Conservation (phyloP, 2,797 vertebrate genomes). For the Buphagus erythrorhynchus region DNA sequence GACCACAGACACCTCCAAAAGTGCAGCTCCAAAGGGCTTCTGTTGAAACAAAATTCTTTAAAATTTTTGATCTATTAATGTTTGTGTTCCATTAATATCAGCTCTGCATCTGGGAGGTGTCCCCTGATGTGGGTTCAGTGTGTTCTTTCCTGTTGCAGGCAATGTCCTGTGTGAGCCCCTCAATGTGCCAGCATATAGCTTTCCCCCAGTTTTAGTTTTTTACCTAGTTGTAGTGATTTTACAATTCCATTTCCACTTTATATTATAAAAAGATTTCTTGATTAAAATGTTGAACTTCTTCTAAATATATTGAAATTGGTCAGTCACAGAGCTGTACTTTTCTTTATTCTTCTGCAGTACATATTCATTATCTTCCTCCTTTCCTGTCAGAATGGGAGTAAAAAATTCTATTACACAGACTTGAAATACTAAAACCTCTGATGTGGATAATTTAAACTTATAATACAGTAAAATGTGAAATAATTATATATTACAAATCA, state of each 20-base stretch:
- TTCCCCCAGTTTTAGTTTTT: background rate
- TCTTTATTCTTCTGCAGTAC: background rate
- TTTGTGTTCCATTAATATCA: background rate
- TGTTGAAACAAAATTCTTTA: background rate
- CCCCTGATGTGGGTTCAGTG: background rate
- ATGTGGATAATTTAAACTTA: constrained; percentile 11
- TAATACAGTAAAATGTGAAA: background rate
- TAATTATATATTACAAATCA: background rate
- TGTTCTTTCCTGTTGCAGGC: background rate
- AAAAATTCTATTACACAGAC: background rate
- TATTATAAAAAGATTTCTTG: background rate
- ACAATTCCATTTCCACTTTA: background rate
- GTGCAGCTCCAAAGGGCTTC: background rate
- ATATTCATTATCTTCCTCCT: background rate
- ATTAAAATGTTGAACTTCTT: constrained; percentile 16
- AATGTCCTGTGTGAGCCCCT: background rate
- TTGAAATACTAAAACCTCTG: background rate
- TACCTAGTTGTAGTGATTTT: background rate
- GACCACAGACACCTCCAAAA: background rate
- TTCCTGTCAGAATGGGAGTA: background rate
- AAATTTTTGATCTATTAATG: background rate
- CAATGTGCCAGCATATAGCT: background rate
- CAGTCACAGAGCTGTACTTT: background rate
- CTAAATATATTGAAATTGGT: background rate
- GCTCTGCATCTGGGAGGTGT: background rate